Conservation (phyloP, 1,140 invertebrate species). For the Hylaeus anthracinus region DNA sequence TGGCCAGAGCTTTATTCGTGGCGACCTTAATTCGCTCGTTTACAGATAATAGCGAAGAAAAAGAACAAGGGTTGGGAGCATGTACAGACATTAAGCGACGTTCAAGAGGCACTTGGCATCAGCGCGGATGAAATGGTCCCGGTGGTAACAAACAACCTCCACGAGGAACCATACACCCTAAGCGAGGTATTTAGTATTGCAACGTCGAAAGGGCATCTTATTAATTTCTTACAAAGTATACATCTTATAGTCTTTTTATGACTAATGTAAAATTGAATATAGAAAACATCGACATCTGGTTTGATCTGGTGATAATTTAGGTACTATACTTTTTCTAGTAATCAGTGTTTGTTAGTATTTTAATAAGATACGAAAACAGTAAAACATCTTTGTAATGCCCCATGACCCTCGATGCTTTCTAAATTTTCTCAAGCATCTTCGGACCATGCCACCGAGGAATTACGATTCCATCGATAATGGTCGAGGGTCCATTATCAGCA, state of each 20-base stretch:
- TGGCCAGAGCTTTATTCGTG: background rate
- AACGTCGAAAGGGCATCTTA: no score
- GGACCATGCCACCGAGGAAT: no score
- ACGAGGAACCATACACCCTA: conserved; percentile 87
- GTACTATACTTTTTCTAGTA: no score
- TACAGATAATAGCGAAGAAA: conserved; percentile 87
- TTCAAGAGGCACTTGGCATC: conserved; percentile 85
- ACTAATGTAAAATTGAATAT: no score
- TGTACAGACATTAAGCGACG: conserved; percentile 84
- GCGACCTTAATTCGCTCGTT: background rate
- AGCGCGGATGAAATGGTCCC: conserved; percentile 86
- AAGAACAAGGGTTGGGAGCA: conserved; percentile 84
- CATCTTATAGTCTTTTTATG: no score
- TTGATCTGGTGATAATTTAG: no score
- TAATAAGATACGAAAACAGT: no score
- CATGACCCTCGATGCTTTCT: background rate
- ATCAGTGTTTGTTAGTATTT: no score
- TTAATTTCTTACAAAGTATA: no score
- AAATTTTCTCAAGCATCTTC: background rate
- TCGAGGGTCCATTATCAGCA: background rate
- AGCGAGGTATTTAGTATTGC: conserved; percentile 83
- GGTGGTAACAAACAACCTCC: conserved; percentile 85
- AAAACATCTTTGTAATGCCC: no score
- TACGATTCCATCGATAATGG: background rate
- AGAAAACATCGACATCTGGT: no score